phyloP scores from a whole-genome alignment of 2,113 vertebrate species.

The Cryptomyrus ogoouensis region DNA sequence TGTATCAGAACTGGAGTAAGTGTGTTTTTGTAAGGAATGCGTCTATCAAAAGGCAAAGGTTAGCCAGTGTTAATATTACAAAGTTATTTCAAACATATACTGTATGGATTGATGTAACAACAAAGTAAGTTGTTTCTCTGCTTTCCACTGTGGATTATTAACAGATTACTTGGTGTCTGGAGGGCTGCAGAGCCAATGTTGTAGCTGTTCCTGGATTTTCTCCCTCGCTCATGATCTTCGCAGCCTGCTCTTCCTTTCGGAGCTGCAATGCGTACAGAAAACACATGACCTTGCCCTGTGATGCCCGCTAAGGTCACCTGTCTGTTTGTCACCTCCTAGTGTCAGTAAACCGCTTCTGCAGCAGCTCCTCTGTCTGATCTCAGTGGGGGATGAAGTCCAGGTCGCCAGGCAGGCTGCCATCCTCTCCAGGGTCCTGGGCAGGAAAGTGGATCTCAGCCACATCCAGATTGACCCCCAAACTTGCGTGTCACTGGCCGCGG shows the following conservation, averaged over 20 bases:
- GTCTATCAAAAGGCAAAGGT: too few relatives aligned
- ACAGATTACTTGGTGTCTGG: too few relatives aligned
- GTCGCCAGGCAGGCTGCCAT: background rate
- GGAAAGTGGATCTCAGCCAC: conserved; percentile 38
- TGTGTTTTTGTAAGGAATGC: too few relatives aligned
- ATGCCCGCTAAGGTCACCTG: background rate
- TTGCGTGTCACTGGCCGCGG: conserved; percentile 26
- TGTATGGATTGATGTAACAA: too few relatives aligned
- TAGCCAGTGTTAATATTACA: too few relatives aligned
- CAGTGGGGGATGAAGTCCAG: background rate
- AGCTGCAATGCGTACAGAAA: background rate
- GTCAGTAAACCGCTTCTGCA: conserved; percentile 28
- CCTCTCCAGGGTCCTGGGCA: conserved; percentile 29
- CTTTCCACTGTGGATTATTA: too few relatives aligned
- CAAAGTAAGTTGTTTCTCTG: too few relatives aligned
- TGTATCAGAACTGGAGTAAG: background rate
- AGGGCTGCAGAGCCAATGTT: too few relatives aligned
- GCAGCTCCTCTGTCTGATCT: conserved; percentile 14
- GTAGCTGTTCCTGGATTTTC: too few relatives aligned
- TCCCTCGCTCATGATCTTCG: too few relatives aligned
- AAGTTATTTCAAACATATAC: too few relatives aligned
- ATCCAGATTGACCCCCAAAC: conserved; percentile 21
- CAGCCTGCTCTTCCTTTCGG: too few relatives aligned
- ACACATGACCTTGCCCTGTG: background rate
- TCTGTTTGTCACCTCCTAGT: conserved; percentile 4